Percentiles rank a stretch among this genome's conserved stretches.
phyloP scores from a whole-genome alignment of 2,888 invertebrate genomes.

The Eupithecia vulgata region DNA sequence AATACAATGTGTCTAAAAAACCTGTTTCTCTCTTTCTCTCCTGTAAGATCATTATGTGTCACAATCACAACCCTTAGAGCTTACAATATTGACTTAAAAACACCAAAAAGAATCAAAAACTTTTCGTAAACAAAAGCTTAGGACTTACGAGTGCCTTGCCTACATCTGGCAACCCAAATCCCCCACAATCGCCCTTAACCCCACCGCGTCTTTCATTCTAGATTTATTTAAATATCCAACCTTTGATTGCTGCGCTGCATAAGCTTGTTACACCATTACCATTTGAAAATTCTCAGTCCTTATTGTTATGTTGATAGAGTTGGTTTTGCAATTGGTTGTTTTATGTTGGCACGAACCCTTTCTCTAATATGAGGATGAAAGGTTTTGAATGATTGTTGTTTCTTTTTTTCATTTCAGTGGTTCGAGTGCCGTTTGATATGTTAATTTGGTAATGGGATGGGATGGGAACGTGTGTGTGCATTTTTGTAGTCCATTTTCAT shows the following conservation, averaged over 20 bases:
- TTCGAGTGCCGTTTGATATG: constrained; percentile 78
- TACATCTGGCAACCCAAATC: background rate
- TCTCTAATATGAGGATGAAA: constrained; percentile 79
- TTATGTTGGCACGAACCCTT: constrained; percentile 59
- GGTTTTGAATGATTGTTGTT: constrained; percentile 74
- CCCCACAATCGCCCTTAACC: constrained; percentile 41
- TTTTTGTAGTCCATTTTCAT: constrained; percentile 63
- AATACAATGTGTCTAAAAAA: too few species aligned
- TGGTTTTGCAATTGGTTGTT: constrained; percentile 41
- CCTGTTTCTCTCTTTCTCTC: too few species aligned
- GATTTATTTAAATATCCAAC: constrained; percentile 78
- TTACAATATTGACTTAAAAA: background rate
- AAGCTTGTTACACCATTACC: constrained; percentile 67
- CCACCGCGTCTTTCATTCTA: constrained; percentile 74
- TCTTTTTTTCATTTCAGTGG: constrained; percentile 67
- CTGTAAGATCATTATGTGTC: background rate
- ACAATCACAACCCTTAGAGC: background rate
- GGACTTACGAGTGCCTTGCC: too few species aligned
- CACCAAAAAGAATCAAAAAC: background rate
- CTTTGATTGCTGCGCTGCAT: constrained; percentile 74
- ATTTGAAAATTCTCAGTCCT: constrained; percentile 42
- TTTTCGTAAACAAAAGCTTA: background rate
- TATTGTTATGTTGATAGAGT: constrained; percentile 44
- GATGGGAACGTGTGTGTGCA: constrained; percentile 71
- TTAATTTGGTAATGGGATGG: constrained; percentile 79